Evolutionary conservation across 1,140 invertebrate genomes (phyloP), one percentile per base, ranked within the genome.

Genomic region (Adelges cooleyi): DNA sequence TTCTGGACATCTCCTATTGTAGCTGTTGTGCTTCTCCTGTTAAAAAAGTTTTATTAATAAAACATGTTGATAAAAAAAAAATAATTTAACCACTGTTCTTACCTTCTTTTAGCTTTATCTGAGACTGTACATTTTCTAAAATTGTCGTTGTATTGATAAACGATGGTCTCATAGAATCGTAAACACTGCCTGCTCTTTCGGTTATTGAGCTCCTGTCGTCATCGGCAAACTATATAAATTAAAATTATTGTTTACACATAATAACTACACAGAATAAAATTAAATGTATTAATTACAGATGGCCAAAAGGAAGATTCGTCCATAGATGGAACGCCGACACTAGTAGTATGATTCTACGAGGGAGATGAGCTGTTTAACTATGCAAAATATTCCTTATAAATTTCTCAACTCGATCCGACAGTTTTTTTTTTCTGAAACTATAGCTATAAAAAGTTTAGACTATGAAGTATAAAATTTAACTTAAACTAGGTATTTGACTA

Each of bases 61-160:
- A 27, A 15, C 2, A 27, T 3, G 48, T 49, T 29, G 49, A 46
- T 33, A 65, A 67, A 33, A 66, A n/a, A 23, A 50, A 52, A 52
- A 66, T 25, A 33, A 20, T 36, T 17, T 44, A 38, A 22, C 29
- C 38, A n/a, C 11, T 51, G 15, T 46, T 20, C 5, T 29, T 15
- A 80, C 85, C 84, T 74, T 88, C 86, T 71, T 81, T 78, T 69
- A 83, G 77, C 75, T 92, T 90, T 1, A 93, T 73, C 72, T 89
- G 85, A 4, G 87, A 82, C 73, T 92, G 87, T 46, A 93, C 75
- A 69, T 83, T 86, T 75, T 93, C 90, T 65, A 90, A 75, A 22
- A 84, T 77, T 10, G 81, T 79, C 13, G 84, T 79, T 40, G 80
- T 79, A 67, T 78, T 78, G 11, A 75, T 78, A 42, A 74, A 73